Evolutionary conservation across 2,888 invertebrate species (phyloP).

Genomic region (Stegophylla sp.): DNA sequence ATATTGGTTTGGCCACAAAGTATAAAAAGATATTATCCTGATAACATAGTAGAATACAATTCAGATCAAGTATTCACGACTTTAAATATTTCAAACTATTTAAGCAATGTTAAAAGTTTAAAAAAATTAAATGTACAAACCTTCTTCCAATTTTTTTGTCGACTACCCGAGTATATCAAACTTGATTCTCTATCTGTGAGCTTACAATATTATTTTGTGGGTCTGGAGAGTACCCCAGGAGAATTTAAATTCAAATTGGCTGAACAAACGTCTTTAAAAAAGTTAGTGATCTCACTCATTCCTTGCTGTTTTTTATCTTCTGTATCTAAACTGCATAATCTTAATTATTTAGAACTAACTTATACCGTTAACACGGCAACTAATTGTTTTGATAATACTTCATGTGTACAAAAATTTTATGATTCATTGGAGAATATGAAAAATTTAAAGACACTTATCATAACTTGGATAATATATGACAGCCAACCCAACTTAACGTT

Average conservation of each 20-base stretch:
- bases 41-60: not conserved
- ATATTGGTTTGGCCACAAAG: not conserved
- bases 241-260: not conserved
- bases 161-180: not conserved
- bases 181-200: not conserved
- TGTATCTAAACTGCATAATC: not conserved
- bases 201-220: not conserved
- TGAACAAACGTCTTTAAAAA: not conserved
- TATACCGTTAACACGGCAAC: not conserved
- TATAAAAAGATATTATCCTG: constrained; percentile 3
- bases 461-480: no score
- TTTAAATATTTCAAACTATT: constrained; percentile 8
- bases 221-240: not conserved
- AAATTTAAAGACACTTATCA: not conserved
- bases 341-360: not conserved
- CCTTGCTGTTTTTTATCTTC: not conserved
- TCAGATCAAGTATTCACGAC: not conserved
- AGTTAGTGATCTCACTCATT: not conserved
- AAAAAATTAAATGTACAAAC: not conserved
- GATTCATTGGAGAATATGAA: constrained; percentile 2
- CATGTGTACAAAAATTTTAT: not conserved
- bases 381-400: not conserved
- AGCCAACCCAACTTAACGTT: not conserved
- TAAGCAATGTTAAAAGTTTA: not conserved
- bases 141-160: not conserved